Percentiles rank a stretch among this genome's conserved stretches.
These are phyloP conservation scores for Nettapus auritus DNA, from an alignment of 2,113 vertebrate genomes.

Conservation along the genomic window DNA sequence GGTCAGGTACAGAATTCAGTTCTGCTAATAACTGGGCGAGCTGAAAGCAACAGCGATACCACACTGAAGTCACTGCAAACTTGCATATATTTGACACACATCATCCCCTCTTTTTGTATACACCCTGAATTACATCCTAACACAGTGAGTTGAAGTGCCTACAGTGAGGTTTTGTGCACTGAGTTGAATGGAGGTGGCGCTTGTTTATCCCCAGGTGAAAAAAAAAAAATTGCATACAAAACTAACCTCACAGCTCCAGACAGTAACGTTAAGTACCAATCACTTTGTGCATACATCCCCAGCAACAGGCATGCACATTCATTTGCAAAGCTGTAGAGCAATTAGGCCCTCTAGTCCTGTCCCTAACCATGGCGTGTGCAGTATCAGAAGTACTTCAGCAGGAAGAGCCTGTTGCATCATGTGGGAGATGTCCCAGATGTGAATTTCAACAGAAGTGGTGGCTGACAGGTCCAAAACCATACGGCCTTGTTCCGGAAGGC, in stretches of 20 bases:
- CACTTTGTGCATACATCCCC: not conserved
- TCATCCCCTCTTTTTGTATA: not conserved
- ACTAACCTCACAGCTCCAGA: not conserved
- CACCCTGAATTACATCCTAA: not conserved
- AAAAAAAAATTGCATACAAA: not conserved
- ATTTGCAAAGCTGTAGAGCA: not conserved
- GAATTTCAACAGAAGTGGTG: not conserved
- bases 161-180: no score
- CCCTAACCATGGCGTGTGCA: not conserved
- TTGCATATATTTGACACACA: not conserved
- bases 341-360: not conserved
- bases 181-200: not conserved
- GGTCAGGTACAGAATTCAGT: constrained; percentile 86
- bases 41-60: constrained; percentile 71
- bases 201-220: not conserved
- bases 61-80: not conserved
- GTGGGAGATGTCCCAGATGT: not conserved
- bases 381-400: not conserved
- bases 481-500: not conserved
- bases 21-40: constrained; percentile 93
- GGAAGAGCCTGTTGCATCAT: fast-evolving
- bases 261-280: not conserved
- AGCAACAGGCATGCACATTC: fast-evolving
- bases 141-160: not conserved
- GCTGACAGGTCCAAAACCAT: not conserved